Conservation (phyloP, 2,113 vertebrate genomes). For the Trogon surrucura region DNA sequence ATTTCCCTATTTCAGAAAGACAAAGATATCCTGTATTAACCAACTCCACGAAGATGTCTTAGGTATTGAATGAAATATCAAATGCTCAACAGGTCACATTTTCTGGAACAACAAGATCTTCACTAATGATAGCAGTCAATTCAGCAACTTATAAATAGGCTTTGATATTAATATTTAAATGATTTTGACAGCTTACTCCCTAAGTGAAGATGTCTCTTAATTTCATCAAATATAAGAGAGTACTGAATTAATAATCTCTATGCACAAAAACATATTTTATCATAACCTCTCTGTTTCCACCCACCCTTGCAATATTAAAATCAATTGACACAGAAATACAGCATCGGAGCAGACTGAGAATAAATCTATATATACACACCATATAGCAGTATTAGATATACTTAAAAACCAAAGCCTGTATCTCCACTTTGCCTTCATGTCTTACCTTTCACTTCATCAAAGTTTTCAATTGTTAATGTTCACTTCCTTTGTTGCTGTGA, state of each 20-base stretch:
- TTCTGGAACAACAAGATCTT: not conserved
- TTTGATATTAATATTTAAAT: not conserved
- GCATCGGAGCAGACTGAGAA: not conserved
- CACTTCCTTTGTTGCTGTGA: not conserved
- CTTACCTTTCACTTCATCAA: not conserved
- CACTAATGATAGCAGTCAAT: not conserved
- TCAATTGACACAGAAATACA: not conserved
- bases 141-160: not conserved
- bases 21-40: not conserved
- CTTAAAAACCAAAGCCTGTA: not conserved
- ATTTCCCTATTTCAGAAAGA: not conserved
- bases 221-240: not conserved
- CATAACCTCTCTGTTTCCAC: not conserved
- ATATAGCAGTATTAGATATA: not conserved
- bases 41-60: not conserved
- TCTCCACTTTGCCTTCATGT: not conserved
- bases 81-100: not conserved
- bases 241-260: not conserved
- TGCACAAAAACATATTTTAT: not conserved
- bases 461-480: not conserved
- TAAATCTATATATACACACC: not conserved
- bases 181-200: not conserved
- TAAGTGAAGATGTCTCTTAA: not conserved
- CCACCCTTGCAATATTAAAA: not conserved
- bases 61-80: not conserved